Percentiles rank a stretch among this genome's conserved stretches.
Evolutionary conservation across 2,797 vertebrate species (phyloP).

Genomic region (Chaenodraco wilsoni): DNA sequence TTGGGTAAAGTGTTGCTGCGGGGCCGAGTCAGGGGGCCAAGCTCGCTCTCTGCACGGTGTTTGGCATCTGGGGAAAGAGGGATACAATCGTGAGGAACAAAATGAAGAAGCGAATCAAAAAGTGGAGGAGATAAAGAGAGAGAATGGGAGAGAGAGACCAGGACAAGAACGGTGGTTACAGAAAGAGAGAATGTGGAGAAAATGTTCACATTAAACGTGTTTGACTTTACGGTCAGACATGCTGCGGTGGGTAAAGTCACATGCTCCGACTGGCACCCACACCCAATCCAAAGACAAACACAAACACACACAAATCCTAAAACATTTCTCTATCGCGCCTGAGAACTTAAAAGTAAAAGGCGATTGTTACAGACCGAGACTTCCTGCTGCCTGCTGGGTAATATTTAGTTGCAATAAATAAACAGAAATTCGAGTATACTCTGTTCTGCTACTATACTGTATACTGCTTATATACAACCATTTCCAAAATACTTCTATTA

Average conservation of each 20-base stretch:
- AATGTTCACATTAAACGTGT: constrained; percentile 1
- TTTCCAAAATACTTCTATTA: no score
- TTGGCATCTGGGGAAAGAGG: constrained; percentile 87
- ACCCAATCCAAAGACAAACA: constrained; percentile 21
- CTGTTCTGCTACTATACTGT: no score
- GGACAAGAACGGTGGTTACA: neutral
- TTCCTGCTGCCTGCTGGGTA: neutral
- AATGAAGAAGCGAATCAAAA: neutral
- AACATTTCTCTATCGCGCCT: neutral
- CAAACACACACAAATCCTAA: constrained; percentile 30
- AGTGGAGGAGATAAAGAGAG: neutral
- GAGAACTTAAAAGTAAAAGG: neutral
- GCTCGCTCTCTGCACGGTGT: constrained; percentile 92
- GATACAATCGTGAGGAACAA: neutral
- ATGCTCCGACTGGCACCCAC: constrained; percentile 27
- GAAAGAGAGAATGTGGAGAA: neutral
- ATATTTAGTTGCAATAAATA: neutral
- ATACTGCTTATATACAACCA: no score
- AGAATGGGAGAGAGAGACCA: neutral
- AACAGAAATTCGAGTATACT: no score
- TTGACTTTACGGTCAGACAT: constrained; percentile 27
- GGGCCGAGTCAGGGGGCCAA: constrained; percentile 91
- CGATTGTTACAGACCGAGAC: neutral
- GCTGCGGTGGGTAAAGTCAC: constrained; percentile 26
- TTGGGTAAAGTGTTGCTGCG: constrained; percentile 98